Evolutionary conservation across 2,797 vertebrate genomes (phyloP).

Genomic region (Sphaeramia orbicularis): DNA sequence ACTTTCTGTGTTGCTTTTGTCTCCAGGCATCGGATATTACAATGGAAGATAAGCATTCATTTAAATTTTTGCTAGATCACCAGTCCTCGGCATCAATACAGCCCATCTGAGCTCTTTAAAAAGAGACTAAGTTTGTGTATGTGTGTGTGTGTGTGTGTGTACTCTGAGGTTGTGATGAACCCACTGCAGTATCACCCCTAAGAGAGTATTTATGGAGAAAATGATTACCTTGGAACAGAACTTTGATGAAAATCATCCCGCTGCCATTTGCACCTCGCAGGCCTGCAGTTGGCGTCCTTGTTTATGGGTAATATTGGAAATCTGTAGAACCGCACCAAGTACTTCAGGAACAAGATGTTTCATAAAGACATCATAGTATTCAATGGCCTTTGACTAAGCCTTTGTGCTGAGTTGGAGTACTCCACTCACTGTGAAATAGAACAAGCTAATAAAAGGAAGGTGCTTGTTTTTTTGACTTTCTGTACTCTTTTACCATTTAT

Average conservation of each 20-base stretch:
- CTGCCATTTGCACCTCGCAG: slow-evolving; percentile 67
- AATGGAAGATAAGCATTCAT: slow-evolving; percentile 76
- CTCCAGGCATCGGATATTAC: slow-evolving; percentile 79
- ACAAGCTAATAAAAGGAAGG: slow-evolving; percentile 11
- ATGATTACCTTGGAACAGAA: slow-evolving; percentile 76
- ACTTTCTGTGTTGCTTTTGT: slow-evolving; percentile 78
- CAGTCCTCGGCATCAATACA: slow-evolving; percentile 76
- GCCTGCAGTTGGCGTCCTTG: slow-evolving; percentile 57
- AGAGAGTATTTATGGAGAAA: slow-evolving; percentile 75
- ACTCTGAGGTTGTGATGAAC: slow-evolving; percentile 65
- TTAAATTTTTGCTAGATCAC: slow-evolving; percentile 80
- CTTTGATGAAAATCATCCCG: slow-evolving; percentile 79
- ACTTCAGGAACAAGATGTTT: slow-evolving; percentile 39
- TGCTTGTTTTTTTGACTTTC: too few species aligned
- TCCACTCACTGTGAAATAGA: slow-evolving; percentile 13
- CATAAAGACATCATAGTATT: slow-evolving; percentile 46
- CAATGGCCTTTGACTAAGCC: slow-evolving; percentile 26
- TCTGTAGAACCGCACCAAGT: slow-evolving; percentile 50
- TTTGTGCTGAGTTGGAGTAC: slow-evolving; percentile 18
- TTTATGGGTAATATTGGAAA: slow-evolving; percentile 73
- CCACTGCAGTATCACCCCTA: slow-evolving; percentile 63
- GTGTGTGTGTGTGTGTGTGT: slow-evolving; percentile 32
- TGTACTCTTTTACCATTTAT: too few species aligned
- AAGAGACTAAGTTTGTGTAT: slow-evolving; percentile 52
- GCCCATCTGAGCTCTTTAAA: slow-evolving; percentile 79